Evolutionary conservation across 2,797 vertebrate genomes (phyloP).

Genomic region (Macropus fuliginosus): DNA sequence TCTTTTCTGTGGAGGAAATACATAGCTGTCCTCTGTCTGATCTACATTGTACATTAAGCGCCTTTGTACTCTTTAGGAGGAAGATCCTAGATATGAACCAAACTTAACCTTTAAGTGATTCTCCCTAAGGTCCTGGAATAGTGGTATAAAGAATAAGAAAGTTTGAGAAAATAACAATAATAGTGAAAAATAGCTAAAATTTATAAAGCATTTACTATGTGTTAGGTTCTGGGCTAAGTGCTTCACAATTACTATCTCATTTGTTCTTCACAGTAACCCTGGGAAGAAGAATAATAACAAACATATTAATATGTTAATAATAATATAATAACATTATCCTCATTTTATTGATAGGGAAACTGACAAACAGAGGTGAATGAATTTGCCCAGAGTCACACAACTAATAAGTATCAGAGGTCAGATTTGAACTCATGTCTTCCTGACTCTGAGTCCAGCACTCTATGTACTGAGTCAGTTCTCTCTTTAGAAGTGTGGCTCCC

Average conservation of each 20-base stretch:
- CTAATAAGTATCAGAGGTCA: background rate
- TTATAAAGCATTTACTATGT: background rate
- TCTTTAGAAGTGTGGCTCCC: background rate
- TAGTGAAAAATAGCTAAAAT: background rate
- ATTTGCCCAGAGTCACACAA: background rate
- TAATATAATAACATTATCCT: too few species aligned
- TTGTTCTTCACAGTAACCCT: background rate
- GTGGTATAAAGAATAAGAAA: background rate
- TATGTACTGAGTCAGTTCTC: background rate
- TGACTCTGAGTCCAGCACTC: background rate
- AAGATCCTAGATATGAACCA: background rate
- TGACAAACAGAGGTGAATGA: background rate
- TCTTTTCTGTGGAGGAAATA: background rate
- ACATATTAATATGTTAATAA: too few species aligned
- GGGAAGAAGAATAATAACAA: background rate
- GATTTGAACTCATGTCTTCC: background rate
- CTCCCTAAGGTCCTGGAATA: background rate
- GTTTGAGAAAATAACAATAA: background rate
- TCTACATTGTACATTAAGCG: background rate
- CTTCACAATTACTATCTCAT: background rate
- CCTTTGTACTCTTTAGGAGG: background rate
- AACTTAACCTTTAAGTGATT: background rate
- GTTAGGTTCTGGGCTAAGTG: background rate
- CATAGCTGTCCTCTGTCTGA: background rate
- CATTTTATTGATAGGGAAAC: background rate